Conservation (phyloP, 64 coral and sea anemone genomes). For the Dendronephthya gigantea region DNA sequence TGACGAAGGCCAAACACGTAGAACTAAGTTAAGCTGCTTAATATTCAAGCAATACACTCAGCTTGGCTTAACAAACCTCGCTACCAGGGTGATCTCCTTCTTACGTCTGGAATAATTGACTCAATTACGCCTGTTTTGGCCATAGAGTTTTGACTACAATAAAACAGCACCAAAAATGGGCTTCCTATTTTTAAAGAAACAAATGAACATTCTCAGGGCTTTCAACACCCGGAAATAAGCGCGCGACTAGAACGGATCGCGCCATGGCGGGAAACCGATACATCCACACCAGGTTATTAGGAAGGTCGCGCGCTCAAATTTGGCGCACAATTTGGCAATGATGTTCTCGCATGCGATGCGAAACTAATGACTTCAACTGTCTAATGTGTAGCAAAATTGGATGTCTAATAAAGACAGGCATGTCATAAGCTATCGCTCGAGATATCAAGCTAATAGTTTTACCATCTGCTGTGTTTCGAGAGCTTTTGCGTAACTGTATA, state of each 20-base stretch:
- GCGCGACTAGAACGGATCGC: background rate
- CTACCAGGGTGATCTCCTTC: too few relatives aligned
- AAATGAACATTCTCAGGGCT: background rate
- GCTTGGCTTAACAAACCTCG: too few relatives aligned
- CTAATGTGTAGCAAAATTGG: background rate
- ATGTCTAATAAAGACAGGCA: background rate
- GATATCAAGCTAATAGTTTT: background rate
- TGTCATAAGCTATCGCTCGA: background rate
- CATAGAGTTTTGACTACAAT: background rate
- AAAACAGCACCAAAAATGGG: background rate
- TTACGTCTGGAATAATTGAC: background rate
- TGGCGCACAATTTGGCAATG: background rate
- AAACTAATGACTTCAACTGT: background rate
- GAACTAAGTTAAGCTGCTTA: too few relatives aligned
- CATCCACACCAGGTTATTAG: background rate
- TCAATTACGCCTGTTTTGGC: background rate
- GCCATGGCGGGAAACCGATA: background rate
- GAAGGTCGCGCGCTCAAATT: background rate
- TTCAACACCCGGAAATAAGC: background rate
- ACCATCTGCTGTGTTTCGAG: background rate
- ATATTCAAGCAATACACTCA: too few relatives aligned
- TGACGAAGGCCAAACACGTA: too few relatives aligned
- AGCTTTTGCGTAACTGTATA: background rate
- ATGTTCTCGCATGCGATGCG: background rate
- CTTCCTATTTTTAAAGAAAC: background rate